Conservation (phyloP, 2,797 vertebrate species). For the Rhyacichthys aspro region DNA sequence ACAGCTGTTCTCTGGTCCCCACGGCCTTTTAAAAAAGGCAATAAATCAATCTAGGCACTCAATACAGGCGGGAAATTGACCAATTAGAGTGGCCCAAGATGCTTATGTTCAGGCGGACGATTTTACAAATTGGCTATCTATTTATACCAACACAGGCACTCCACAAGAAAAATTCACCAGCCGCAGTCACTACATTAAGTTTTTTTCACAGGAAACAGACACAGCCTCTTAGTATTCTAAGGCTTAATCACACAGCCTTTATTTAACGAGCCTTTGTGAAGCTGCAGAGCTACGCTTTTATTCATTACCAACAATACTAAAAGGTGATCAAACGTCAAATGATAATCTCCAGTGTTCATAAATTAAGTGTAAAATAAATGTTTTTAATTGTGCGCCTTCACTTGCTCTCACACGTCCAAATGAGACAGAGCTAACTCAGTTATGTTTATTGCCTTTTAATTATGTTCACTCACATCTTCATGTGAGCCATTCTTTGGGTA, state of each 20-base stretch:
- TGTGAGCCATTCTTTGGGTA: too few relatives aligned
- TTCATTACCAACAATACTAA: conserved; percentile 39
- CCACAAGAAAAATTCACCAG: conserved; percentile 70
- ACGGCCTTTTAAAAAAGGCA: conserved; percentile 86
- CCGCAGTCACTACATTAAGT: conserved; percentile 74
- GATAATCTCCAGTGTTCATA: conserved; percentile 18
- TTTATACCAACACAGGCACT: conserved; percentile 81
- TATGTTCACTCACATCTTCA: too few relatives aligned
- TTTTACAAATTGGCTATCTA: conserved; percentile 88
- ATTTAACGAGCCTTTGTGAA: conserved; percentile 48
- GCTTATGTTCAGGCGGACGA: conserved; percentile 84
- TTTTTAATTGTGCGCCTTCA: conserved; percentile 5
- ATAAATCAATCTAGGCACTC: conserved; percentile 89
- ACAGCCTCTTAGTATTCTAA: conserved; percentile 53
- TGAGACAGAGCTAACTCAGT: conserved; percentile 7
- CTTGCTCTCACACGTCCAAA: conserved; percentile 19
- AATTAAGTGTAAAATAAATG: conserved; percentile 19
- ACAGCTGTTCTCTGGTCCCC: conserved; percentile 84
- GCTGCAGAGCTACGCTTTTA: conserved; percentile 19
- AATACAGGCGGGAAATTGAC: conserved; percentile 88
- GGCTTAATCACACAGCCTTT: conserved; percentile 63
- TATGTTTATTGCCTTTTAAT: background rate
- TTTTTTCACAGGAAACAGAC: conserved; percentile 45
- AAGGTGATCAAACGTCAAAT: conserved; percentile 36
- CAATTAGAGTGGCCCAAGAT: conserved; percentile 88